Base-by-base conservation (phyloP, 2,797 vertebrate species). In the Acipenser transmontanus region DNA sequence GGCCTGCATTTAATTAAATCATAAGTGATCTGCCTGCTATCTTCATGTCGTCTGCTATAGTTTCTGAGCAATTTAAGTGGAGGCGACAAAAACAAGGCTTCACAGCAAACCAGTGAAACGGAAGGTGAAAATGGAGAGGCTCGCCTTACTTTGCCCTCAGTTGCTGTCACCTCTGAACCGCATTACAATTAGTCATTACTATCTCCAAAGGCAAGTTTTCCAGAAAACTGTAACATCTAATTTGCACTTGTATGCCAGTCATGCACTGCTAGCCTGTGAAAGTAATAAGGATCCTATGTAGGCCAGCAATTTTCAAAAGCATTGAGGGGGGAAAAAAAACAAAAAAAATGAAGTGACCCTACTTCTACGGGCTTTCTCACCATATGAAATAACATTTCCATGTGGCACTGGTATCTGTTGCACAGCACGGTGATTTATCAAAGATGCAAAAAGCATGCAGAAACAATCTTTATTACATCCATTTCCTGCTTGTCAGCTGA, bases 401-500 rank as follows among this genome's bases (percentile, higher is more conserved):
- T 94, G 93, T 94, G 91, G 91, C 91, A 91, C 91, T 93, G 87
- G 92, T 94, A 93, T 96, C 93, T 95, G 93, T 94, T 91, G 93
- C 94, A 93, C 93, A 95, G 95, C 90, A 87, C 93, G 95, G 94
- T 95, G 94, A 97, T 97, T 97, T 96, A 97, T 97, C 95, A 98
- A 94, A 93, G 95, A 98, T 97, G 95, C 95, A 96, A 98, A 97
- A 95, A 98, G 95, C 96, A 95, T 96, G 95, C 94, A 97, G 94
- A 96, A 98, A 98, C 94, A 95, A 97, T 97, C 96, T 98, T 98
- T 99, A 99, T 98, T 99, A 98, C 95, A 97, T 97, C 95, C 93
- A 99, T 98, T 98, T 99, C 96, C 95, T 98, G 96, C 95, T 98
- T 99, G 96, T 99, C 96, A 99, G 95, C 91, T 91, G 91, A 95